Percentiles rank a stretch among this genome's conserved stretches.
Evolutionary conservation across 2,888 invertebrate genomes (phyloP).

Genomic region (Himalopsyche anomala): DNA sequence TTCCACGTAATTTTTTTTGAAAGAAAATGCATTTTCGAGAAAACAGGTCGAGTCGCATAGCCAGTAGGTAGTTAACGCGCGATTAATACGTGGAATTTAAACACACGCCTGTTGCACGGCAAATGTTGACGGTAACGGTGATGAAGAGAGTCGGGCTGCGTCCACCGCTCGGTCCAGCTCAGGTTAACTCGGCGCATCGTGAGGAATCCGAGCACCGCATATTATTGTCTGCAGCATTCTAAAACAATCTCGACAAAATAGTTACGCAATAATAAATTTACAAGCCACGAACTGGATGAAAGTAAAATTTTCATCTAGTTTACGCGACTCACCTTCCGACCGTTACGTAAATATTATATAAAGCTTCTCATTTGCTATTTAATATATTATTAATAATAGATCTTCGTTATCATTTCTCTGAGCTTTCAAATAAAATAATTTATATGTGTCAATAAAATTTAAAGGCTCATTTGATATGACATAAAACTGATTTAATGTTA

Average conservation of each 20-base stretch:
- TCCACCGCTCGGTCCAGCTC: not conserved
- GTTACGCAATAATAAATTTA: slow-evolving; percentile 17
- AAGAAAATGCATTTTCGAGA: slow-evolving; percentile 27
- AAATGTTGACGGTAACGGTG: not conserved
- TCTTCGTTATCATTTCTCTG: too few species aligned
- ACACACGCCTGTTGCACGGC: not conserved
- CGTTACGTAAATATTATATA: slow-evolving; percentile 1
- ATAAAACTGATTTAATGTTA: too few species aligned
- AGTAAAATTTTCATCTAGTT: slow-evolving; percentile 31
- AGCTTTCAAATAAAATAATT: too few species aligned
- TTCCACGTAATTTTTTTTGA: not conserved
- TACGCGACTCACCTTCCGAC: not conserved
- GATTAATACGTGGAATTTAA: not conserved
- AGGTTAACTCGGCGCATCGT: not conserved
- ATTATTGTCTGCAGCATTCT: slow-evolving; percentile 37
- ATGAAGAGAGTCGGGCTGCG: not conserved
- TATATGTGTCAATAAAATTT: too few species aligned
- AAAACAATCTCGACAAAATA: slow-evolving; percentile 33
- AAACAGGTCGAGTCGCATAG: not conserved
- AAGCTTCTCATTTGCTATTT: too few species aligned
- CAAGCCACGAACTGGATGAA: not conserved
- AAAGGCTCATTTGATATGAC: too few species aligned
- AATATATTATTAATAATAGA: too few species aligned
- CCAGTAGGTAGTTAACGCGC: not conserved
- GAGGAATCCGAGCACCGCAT: not conserved